These are phyloP conservation scores for Dermochelys coriacea DNA, from an alignment of 2,797 vertebrate species.

Conservation along the genomic window DNA sequence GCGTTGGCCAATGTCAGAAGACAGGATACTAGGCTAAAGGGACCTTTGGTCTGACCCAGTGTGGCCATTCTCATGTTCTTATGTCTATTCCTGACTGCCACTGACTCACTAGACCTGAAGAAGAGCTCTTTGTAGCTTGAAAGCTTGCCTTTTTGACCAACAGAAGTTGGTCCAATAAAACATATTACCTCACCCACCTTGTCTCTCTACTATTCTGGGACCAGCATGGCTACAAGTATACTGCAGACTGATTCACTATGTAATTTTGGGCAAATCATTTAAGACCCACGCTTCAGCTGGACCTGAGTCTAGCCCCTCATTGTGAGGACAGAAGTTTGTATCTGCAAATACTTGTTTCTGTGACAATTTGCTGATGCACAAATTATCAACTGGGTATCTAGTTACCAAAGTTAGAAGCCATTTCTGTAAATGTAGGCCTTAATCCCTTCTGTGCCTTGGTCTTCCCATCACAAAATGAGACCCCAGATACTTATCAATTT, in stretches of 20 bases:
- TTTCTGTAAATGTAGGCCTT: fast-evolving
- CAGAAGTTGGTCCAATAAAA: not conserved
- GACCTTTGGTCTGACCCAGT: too few species aligned
- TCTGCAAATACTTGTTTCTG: not conserved
- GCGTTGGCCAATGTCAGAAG: too few species aligned
- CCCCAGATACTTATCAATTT: not conserved
- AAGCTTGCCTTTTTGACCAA: not conserved
- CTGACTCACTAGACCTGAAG: not conserved
- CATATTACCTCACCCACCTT: not conserved
- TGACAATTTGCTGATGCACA: not conserved
- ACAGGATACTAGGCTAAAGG: too few species aligned
- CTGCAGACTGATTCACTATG: not conserved
- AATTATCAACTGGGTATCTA: not conserved
- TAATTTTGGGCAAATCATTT: not conserved
- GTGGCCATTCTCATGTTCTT: too few species aligned
- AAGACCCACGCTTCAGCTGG: not conserved
- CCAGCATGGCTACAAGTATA: not conserved
- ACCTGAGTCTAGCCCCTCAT: not conserved
- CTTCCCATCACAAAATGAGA: not conserved
- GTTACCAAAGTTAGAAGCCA: not conserved
- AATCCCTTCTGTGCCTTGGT: not conserved
- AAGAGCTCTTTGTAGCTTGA: not conserved
- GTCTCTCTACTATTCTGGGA: not conserved
- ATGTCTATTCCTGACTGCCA: not conserved
- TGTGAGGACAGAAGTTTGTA: not conserved